Conservation (phyloP, 2,113 vertebrate genomes). For the Phocoena sinus region DNA sequence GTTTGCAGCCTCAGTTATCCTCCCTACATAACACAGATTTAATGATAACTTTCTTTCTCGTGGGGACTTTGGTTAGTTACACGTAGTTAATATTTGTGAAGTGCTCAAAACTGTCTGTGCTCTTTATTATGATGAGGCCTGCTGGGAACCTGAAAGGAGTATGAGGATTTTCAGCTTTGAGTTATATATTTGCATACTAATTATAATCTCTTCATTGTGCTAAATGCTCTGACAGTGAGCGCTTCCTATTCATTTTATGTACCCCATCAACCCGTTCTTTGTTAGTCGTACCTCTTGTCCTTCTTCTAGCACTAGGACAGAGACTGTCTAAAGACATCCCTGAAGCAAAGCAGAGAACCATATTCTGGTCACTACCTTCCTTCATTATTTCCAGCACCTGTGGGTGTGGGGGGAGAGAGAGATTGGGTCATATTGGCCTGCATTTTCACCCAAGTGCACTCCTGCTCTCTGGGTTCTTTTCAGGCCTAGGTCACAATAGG, state of each 20-base stretch:
- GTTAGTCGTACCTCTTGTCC: background rate
- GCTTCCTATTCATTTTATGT: background rate
- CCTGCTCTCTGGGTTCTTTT: slow-evolving; percentile 1
- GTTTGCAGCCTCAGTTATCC: background rate
- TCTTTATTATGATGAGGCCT: background rate
- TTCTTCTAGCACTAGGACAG: background rate
- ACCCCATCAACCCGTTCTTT: background rate
- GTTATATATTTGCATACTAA: background rate
- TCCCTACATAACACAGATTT: background rate
- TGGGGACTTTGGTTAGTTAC: background rate
- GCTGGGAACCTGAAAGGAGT: background rate
- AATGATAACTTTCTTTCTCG: background rate
- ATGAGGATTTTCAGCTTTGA: background rate
- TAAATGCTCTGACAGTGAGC: background rate
- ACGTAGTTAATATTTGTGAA: background rate
- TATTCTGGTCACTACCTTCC: background rate
- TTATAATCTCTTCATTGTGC: background rate
- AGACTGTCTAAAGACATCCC: background rate
- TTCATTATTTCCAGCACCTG: background rate
- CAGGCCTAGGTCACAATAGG: slow-evolving; percentile 71
- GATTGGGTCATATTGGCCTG: background rate
- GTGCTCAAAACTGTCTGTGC: background rate
- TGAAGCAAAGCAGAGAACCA: background rate
- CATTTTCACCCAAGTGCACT: background rate
- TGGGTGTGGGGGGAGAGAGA: background rate